Base-by-base conservation (phyloP, 2,797 vertebrate genomes). In the Margarornis squamiger region DNA sequence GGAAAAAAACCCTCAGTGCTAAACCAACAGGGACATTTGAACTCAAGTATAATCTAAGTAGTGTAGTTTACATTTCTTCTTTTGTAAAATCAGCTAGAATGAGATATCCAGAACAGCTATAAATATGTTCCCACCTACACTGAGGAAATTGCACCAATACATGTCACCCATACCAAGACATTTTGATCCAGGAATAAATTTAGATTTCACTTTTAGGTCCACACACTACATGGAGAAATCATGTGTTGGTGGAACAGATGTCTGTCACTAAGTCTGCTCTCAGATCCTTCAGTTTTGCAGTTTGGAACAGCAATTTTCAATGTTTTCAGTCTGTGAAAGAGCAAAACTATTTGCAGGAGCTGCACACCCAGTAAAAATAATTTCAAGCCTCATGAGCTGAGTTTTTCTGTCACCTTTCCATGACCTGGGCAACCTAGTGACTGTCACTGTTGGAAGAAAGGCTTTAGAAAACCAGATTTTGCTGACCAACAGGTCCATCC, bases 171-270 rank as follows among this genome's bases (percentile, higher is more conserved):
- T 46, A 86, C 26, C 16, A 71, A 51, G 30, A 32, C 9, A 87
- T 18, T 61, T 21, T 61, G 43, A 74, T 61, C 24, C 22, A 36
- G 10, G 67, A 11, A 71, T 65, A 94, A 93, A 86, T 88, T 84
- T 82, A 94, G 66, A 92, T 73, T 85, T 85, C 45, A 67, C 54
- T 85, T 92, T 84, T 79, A 90, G 63, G 84, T n/a, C 48, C 36
- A 79, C 36, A 59, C 11, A 30, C 12, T 76, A 6, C 17, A 38
- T 52, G n/a, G 13, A 68, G 54, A 78, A 67, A 20, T 7, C 3
- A 74, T 65, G 17, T 18, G 14, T 49, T 75, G 38, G 27, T 2
- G 5, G 32, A 54, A 66, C 5, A 13, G 34, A 26, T 89, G 66
- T 86, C 73, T 91, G 34, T 41, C 15, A 55, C 39, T 9, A 81